Percentiles rank a stretch among this genome's conserved stretches.
These are phyloP conservation scores for Ectropis grisescens DNA, from an alignment of 1,140 invertebrate genomes.

Conservation along the genomic window DNA sequence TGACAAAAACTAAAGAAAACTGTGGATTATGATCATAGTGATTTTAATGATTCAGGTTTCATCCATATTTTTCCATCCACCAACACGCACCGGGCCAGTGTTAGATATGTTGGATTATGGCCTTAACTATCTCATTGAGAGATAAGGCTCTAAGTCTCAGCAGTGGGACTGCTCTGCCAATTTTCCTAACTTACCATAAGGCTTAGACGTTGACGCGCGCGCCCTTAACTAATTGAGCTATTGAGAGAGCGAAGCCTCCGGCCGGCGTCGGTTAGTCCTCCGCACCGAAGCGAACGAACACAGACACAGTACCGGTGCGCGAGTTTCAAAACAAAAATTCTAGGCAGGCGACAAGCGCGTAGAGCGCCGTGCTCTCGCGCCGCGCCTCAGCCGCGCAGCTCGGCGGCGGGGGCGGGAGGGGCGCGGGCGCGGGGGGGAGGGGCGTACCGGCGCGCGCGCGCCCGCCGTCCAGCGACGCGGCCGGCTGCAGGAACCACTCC, in stretches of 20 bases:
- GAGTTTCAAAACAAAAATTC: slow-evolving; percentile 67
- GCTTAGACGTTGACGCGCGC: too few species aligned
- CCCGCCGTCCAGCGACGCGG: slow-evolving; percentile 71
- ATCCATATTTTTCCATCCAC: too few species aligned
- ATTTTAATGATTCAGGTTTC: too few species aligned
- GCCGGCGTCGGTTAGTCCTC: slow-evolving; percentile 25
- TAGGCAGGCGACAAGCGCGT: slow-evolving; percentile 69
- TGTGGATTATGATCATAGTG: too few species aligned
- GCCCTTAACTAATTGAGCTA: too few species aligned
- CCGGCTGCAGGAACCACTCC: slow-evolving; percentile 92
- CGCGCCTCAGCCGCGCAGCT: slow-evolving; percentile 21
- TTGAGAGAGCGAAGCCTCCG: slow-evolving; percentile 16
- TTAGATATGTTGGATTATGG: too few species aligned
- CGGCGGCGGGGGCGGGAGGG: slow-evolving; percentile 11
- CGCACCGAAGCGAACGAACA: slow-evolving; percentile 44
- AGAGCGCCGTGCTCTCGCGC: slow-evolving; percentile 56
- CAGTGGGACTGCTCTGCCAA: too few species aligned
- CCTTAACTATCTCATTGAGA: too few species aligned
- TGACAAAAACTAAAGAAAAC: too few species aligned
- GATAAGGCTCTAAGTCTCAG: too few species aligned
- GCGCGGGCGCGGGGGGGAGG: slow-evolving; percentile 9
- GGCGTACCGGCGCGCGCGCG: slow-evolving; percentile 63
- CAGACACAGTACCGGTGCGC: slow-evolving; percentile 51
- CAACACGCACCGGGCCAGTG: too few species aligned
- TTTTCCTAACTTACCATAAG: too few species aligned